Conservation (phyloP, 2,888 invertebrate species). For the Cremastinae sp. region DNA sequence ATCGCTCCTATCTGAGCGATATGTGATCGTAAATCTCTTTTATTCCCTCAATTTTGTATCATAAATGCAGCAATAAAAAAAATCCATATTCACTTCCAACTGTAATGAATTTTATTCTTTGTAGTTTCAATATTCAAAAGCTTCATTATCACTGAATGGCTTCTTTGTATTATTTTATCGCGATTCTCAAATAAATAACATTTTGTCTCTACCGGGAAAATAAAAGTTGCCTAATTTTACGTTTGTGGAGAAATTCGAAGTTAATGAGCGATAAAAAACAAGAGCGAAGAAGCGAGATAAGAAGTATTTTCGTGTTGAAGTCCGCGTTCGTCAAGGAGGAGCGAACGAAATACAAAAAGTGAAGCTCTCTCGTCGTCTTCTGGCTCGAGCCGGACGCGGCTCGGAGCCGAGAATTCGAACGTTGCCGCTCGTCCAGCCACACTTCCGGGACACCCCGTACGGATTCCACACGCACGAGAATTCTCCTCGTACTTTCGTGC, state of each 20-base stretch:
- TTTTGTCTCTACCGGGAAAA: no score
- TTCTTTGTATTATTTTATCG: slow-evolving; percentile 1
- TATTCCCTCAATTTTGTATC: neutral
- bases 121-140: no score
- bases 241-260: no score
- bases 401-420: slow-evolving; percentile 53
- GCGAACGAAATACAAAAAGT: neutral
- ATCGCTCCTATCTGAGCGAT: neutral
- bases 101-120: neutral
- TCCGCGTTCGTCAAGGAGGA: neutral
- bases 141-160: neutral
- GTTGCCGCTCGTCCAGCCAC: slow-evolving; percentile 57
- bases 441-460: slow-evolving; percentile 69
- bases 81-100: neutral
- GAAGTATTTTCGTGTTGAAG: no score
- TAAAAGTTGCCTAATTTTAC: no score
- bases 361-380: neutral
- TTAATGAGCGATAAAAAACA: no score
- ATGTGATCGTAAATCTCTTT: slow-evolving; percentile 33
- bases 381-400: slow-evolving; percentile 32
- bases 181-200: no score
- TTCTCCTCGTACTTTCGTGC: slow-evolving; percentile 18
- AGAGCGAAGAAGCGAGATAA: neutral
- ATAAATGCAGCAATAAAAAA: neutral
- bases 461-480: slow-evolving; percentile 51